Evolutionary conservation across 1,140 invertebrate genomes (phyloP), one percentile per base, ranked within the genome.

Genomic region (Eubasilissa regina): DNA sequence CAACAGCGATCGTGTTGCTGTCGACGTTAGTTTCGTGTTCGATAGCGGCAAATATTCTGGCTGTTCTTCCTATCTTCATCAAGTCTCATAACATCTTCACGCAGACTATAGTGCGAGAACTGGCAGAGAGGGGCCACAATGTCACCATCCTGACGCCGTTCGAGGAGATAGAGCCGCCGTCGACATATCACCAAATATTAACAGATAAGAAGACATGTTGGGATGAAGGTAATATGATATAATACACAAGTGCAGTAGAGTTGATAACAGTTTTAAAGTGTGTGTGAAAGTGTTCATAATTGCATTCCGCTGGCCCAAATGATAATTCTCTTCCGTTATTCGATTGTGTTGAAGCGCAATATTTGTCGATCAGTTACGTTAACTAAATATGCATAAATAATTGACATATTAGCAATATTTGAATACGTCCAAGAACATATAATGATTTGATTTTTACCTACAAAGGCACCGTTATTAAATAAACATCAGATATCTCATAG

Each of bases 101-200:
- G 66, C 87, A 87, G 70, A 88, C 90, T 19, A 89, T 92, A 53
- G 88, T 90, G 15, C 85, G 88, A 15, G 90, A 90, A 79, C 83
- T 93, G 43, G 88, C 91, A 0, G 77, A 84, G 0, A 87, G 90
- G 68, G 92, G 92, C 1, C 92, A 93, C 82, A 88, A 92, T 79
- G 89, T 93, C 3, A 93, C 92, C 9, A 87, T 91, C 0, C 89
- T 93, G 3, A 91, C 89, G 15, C 87, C 89, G 25, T 85, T 87
- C 79, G 87, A 85, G 79, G 86, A 87, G 51, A 84, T 84, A 0
- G 84, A 90, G 51, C 85, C 86, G 9, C 87, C 87, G 0, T 83
- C 86, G 10, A 91, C 89, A 80, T 89, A 90, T 55, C 89, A 87
- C 11, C 87, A 91, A 81, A 85, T 91, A 3, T 86, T 90, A 62